phyloP scores from a whole-genome alignment of 2,888 invertebrate species.

The Acanthoscelides obtectus region DNA sequence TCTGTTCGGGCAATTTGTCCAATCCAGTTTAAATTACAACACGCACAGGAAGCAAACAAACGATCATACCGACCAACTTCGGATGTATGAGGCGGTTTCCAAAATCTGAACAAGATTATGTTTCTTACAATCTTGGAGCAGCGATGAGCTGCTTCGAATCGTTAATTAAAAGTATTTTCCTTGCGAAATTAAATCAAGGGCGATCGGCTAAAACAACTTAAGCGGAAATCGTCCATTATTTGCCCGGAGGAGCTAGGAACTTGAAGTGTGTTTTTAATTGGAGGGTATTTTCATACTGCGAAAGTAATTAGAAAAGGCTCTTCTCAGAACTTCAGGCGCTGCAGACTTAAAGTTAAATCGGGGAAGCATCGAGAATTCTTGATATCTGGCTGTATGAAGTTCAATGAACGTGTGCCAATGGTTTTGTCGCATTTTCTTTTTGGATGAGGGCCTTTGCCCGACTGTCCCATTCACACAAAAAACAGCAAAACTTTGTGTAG shows the following conservation, averaged over 20 bases:
- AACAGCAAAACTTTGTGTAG: too few relatives aligned
- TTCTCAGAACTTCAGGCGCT: background rate
- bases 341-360: background rate
- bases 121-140: too few relatives aligned
- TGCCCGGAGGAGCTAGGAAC: background rate
- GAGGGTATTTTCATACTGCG: background rate
- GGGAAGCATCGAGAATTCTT: background rate
- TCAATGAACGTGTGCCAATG: background rate
- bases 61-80: too few relatives aligned
- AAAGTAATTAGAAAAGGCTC: background rate
- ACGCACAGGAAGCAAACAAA: too few relatives aligned
- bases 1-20: too few relatives aligned
- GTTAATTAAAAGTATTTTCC: background rate
- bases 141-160: background rate
- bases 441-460: too few relatives aligned
- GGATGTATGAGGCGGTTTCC: too few relatives aligned
- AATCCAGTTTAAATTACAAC: too few relatives aligned
- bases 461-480: too few relatives aligned
- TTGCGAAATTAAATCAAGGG: background rate
- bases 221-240: background rate
- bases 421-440: background rate
- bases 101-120: too few relatives aligned
- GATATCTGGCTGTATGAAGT: background rate
- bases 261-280: background rate
- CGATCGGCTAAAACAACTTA: background rate